These are phyloP conservation scores for Pachycephus smyrnensis DNA, from an alignment of 2,888 invertebrate species.

Conservation along the genomic window DNA sequence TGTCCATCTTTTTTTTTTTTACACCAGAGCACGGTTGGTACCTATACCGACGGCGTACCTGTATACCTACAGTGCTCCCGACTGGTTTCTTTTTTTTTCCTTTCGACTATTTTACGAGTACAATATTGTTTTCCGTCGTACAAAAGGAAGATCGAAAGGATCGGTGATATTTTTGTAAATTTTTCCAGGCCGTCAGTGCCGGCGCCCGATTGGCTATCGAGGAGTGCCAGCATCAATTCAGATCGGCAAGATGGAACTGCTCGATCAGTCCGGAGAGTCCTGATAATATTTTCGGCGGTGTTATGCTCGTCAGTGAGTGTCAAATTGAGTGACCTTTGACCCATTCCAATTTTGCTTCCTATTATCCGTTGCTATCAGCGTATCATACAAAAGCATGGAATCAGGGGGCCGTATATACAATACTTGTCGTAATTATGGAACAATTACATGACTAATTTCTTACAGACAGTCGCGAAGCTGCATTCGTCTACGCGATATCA, in stretches of 20 bases:
- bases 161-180: slow-evolving; percentile 21
- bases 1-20: no score
- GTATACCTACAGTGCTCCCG: neutral
- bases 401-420: no score
- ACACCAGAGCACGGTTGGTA: no score
- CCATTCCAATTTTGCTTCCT: neutral
- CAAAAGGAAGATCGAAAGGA: slow-evolving; percentile 29
- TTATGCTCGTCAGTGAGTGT: slow-evolving; percentile 85
- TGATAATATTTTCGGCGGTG: slow-evolving; percentile 85
- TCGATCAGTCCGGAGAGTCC: slow-evolving; percentile 79
- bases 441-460: slow-evolving; percentile 32
- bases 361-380: no score
- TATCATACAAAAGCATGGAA: no score
- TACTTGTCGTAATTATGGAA: no score
- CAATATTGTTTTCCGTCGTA: slow-evolving; percentile 31
- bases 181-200: slow-evolving; percentile 79
- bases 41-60: no score
- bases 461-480: slow-evolving; percentile 89
- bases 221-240: slow-evolving; percentile 92
- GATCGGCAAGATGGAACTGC: slow-evolving; percentile 91
- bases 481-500: slow-evolving; percentile 89
- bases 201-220: slow-evolving; percentile 89
- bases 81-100: neutral
- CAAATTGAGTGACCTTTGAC: neutral
- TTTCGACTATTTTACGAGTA: slow-evolving; percentile 11